Evolutionary conservation across 2,888 invertebrate genomes (phyloP).

Genomic region (Lasioglossum malachurum): DNA sequence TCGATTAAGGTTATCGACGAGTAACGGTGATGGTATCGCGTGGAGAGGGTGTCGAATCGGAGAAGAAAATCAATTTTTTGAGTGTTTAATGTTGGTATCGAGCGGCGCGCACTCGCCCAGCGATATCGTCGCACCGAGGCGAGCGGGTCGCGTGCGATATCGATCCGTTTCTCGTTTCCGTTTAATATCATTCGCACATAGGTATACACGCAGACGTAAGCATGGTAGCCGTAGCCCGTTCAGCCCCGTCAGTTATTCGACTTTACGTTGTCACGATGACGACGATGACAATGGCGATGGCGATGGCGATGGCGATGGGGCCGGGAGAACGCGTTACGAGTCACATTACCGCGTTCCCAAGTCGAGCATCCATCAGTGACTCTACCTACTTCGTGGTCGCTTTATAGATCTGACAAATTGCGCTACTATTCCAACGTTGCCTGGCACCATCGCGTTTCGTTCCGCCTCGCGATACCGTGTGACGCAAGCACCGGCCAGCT

Average conservation of each 20-base stretch:
- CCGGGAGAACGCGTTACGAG: conserved; percentile 61
- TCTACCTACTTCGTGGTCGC: conserved; percentile 64
- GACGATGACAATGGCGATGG: conserved; percentile 39
- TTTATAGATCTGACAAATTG: conserved; percentile 71
- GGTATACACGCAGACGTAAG: conserved; percentile 36
- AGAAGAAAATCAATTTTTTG: neutral
- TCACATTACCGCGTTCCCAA: conserved; percentile 57
- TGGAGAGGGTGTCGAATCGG: neutral
- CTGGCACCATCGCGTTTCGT: conserved; percentile 19
- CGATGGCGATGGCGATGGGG: conserved; percentile 37
- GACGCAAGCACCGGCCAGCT: conserved; percentile 4
- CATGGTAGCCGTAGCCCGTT: conserved; percentile 12
- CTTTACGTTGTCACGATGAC: conserved; percentile 56
- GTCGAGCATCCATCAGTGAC: conserved; percentile 64
- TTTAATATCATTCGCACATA: conserved; percentile 53
- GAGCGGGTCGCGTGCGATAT: conserved; percentile 25
- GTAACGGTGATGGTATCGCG: neutral
- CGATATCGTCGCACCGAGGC: neutral
- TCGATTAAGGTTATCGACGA: neutral
- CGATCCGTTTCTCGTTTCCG: conserved; percentile 51
- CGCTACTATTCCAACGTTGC: conserved; percentile 45
- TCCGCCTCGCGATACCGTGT: conserved; percentile 25
- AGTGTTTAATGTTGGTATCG: neutral
- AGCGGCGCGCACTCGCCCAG: neutral
- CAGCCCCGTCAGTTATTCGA: conserved; percentile 51